These are phyloP conservation scores for Accipiter cooperii DNA, from an alignment of 2,113 vertebrate genomes.

Conservation along the genomic window DNA sequence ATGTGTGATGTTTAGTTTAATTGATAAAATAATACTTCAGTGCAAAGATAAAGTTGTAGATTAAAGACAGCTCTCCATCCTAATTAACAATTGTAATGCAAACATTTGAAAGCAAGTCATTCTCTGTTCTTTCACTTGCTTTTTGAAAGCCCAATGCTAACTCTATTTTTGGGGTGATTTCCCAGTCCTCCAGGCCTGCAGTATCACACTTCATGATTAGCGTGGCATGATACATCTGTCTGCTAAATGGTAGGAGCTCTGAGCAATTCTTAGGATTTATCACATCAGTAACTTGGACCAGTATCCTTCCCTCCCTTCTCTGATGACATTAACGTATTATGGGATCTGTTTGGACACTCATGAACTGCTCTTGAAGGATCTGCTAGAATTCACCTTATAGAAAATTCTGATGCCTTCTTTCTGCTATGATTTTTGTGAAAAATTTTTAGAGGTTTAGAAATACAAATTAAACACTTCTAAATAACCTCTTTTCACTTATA, in stretches of 20 bases:
- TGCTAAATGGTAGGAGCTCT: not conserved
- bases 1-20: not conserved
- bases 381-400: not conserved
- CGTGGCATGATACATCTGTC: not conserved
- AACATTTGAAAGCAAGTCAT: not conserved
- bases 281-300: not conserved
- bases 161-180: not conserved
- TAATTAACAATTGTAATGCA: not conserved
- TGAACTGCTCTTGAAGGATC: not conserved
- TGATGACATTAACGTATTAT: not conserved
- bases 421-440: not conserved
- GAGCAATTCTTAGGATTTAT: not conserved
- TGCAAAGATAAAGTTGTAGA: not conserved
- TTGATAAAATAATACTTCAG: not conserved
- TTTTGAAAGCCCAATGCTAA: not conserved
- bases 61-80: not conserved
- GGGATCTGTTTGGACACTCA: not conserved
- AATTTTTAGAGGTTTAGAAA: not conserved
- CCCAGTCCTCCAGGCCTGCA: not conserved
- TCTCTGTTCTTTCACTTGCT: not conserved
- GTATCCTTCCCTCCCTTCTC: not conserved
- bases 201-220: not conserved
- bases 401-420: not conserved
- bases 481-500: not conserved
- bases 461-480: not conserved